A percentile compares a stretch with the other conserved stretches of the same genome.
Evolutionary conservation across 2,888 invertebrate species (phyloP).

Genomic region (Nysson spinosus): DNA sequence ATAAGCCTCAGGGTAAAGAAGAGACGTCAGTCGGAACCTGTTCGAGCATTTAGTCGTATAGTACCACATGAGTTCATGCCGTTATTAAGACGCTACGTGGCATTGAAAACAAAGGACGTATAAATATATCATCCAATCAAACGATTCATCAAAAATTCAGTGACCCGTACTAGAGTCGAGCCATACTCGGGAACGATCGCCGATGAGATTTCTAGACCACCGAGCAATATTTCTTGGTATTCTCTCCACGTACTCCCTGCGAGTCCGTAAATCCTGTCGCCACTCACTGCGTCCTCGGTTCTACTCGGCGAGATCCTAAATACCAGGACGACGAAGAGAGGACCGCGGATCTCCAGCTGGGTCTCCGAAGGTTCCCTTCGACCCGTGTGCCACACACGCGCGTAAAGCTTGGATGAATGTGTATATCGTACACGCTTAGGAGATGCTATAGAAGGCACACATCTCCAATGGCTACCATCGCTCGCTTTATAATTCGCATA

Average conservation of each 20-base stretch:
- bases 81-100: constrained; percentile 31
- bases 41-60: constrained; percentile 32
- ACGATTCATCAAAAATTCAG: constrained; percentile 43
- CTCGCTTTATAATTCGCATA: constrained; percentile 68
- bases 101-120: constrained; percentile 22
- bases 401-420: constrained; percentile 24
- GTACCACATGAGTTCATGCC: constrained; percentile 17
- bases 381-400: constrained; percentile 48
- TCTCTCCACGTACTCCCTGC: constrained; percentile 40
- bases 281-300: constrained; percentile 56
- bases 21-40: constrained; percentile 34
- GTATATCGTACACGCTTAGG: constrained; percentile 27
- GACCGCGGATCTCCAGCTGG: constrained; percentile 67
- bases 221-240: constrained; percentile 49
- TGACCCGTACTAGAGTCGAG: constrained; percentile 1
- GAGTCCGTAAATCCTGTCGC: constrained; percentile 64
- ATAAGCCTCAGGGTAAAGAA: constrained; percentile 43
- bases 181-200: constrained; percentile 26
- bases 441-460: constrained; percentile 42
- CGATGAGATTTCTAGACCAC: constrained; percentile 49
- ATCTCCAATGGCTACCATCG: constrained; percentile 63
- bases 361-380: constrained; percentile 60
- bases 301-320: constrained; percentile 65
- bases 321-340: constrained; percentile 58
- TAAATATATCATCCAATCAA: constrained; percentile 32